These are phyloP conservation scores for Liposcelis brunnea DNA, from an alignment of 2,888 invertebrate species.

Conservation along the genomic window DNA sequence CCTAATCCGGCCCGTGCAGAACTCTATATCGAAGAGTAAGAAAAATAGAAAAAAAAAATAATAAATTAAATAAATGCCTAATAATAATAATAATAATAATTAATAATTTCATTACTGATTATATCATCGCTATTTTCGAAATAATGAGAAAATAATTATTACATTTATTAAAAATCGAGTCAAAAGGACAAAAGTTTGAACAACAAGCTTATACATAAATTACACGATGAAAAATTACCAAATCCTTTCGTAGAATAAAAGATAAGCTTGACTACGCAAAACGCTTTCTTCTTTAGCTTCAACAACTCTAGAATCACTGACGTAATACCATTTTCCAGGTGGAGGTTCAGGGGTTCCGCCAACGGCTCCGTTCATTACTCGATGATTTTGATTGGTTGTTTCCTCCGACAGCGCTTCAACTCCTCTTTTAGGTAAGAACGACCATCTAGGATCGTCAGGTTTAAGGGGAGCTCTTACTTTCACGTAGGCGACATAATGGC, in stretches of 20 bases:
- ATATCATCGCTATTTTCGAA: no score
- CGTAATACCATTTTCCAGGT: conserved; percentile 78
- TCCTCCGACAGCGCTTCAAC: conserved; percentile 27
- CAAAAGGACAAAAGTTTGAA: no score
- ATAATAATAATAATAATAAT: no score
- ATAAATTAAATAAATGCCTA: no score
- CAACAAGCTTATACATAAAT: no score
- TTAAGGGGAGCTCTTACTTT: conserved; percentile 30
- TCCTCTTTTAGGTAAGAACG: conserved; percentile 43
- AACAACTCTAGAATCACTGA: conserved; percentile 76
- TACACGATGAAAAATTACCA: conserved; percentile 33
- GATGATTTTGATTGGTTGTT: conserved; percentile 22
- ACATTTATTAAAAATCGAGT: no score
- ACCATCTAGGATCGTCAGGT: conserved; percentile 47
- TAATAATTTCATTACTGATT: no score
- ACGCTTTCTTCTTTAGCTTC: conserved; percentile 68
- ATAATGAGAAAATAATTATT: no score
- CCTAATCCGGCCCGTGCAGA: no score
- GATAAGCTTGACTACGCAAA: conserved; percentile 75
- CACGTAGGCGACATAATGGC: conserved; percentile 88
- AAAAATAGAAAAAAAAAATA: no score
- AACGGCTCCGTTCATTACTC: background rate
- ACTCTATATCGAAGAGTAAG: no score
- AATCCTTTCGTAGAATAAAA: conserved; percentile 91
- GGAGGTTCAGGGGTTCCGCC: conserved; percentile 27